These are phyloP conservation scores for Zaprionus davidi DNA, from an alignment of 1,140 invertebrate genomes.

Conservation along the genomic window DNA sequence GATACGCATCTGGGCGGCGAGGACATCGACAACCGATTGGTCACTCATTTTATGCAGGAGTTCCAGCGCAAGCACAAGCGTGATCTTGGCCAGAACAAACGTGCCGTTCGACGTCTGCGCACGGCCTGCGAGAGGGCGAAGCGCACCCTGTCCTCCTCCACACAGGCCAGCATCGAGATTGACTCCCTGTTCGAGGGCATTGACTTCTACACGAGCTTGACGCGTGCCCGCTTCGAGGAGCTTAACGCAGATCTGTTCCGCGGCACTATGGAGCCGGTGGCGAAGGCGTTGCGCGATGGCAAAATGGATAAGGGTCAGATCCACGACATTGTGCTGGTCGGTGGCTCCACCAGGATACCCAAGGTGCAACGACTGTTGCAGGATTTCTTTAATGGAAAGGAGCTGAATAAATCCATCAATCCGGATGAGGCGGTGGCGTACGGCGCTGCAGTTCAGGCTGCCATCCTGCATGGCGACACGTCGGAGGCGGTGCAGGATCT, in stretches of 20 bases:
- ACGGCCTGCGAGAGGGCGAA: slow-evolving; percentile 98
- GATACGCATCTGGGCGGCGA: slow-evolving; percentile 99
- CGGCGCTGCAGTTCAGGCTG: slow-evolving; percentile 95
- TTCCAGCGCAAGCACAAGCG: slow-evolving; percentile 99
- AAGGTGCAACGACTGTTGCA: slow-evolving; percentile 97
- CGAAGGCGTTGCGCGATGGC: slow-evolving; percentile 96
- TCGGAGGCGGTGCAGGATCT: slow-evolving; percentile 95
- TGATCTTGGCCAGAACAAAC: slow-evolving; percentile 94
- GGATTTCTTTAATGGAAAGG: slow-evolving; percentile 98
- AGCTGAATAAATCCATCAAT: slow-evolving; percentile 98
- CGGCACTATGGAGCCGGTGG: slow-evolving; percentile 97
- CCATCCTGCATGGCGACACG: slow-evolving; percentile 97
- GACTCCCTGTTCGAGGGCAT: slow-evolving; percentile 97
- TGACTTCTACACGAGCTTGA: slow-evolving; percentile 98
- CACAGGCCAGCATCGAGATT: slow-evolving; percentile 96
- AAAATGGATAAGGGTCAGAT: slow-evolving; percentile 96
- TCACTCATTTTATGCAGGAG: slow-evolving; percentile 97
- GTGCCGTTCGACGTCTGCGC: slow-evolving; percentile 94
- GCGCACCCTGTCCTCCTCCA: slow-evolving; percentile 96
- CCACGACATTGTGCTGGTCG: slow-evolving; percentile 98
- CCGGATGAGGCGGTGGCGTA: slow-evolving; percentile 97
- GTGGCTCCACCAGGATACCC: slow-evolving; percentile 98
- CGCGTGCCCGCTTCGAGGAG: slow-evolving; percentile 97
- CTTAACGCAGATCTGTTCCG: slow-evolving; percentile 96
- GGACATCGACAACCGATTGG: slow-evolving; percentile 97